Evolutionary conservation across 2,888 invertebrate genomes (phyloP).

Genomic region (Megastigmus dorsalis): DNA sequence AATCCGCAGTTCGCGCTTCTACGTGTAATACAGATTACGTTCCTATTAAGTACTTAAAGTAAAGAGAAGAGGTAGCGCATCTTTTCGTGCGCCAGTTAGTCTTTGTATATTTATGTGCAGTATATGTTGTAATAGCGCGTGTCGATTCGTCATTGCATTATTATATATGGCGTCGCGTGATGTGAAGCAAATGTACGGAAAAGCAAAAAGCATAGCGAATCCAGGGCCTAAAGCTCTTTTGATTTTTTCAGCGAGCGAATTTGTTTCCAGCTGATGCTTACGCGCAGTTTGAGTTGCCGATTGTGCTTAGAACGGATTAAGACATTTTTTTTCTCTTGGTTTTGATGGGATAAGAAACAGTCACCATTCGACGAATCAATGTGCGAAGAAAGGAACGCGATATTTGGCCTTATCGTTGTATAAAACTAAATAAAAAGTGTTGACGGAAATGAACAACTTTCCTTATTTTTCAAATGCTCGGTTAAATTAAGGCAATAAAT

Average conservation of each 20-base stretch:
- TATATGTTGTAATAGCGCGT: not conserved
- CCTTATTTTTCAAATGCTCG: no score
- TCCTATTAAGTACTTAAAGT: slow-evolving; percentile 3
- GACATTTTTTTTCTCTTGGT: not conserved
- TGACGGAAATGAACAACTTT: slow-evolving; percentile 37
- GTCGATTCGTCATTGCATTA: not conserved
- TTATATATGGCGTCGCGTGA: not conserved
- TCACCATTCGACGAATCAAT: not conserved
- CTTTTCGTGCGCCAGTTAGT: no score
- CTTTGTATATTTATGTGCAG: no score
- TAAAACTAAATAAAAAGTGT: slow-evolving; percentile 4
- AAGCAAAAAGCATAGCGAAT: not conserved
- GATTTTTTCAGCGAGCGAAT: not conserved
- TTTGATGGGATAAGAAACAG: not conserved
- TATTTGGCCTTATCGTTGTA: slow-evolving; percentile 38
- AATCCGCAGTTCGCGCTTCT: not conserved
- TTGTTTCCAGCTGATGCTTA: not conserved
- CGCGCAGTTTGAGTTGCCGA: not conserved
- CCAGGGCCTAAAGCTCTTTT: slow-evolving; percentile 23
- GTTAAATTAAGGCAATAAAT: no score
- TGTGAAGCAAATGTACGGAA: not conserved
- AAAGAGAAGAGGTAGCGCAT: no score
- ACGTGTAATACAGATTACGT: slow-evolving; percentile 15
- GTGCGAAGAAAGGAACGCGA: not conserved
- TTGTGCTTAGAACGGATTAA: not conserved